These are phyloP conservation scores for Lysiphlebus fabarum DNA, from an alignment of 1,140 invertebrate genomes.

Conservation along the genomic window DNA sequence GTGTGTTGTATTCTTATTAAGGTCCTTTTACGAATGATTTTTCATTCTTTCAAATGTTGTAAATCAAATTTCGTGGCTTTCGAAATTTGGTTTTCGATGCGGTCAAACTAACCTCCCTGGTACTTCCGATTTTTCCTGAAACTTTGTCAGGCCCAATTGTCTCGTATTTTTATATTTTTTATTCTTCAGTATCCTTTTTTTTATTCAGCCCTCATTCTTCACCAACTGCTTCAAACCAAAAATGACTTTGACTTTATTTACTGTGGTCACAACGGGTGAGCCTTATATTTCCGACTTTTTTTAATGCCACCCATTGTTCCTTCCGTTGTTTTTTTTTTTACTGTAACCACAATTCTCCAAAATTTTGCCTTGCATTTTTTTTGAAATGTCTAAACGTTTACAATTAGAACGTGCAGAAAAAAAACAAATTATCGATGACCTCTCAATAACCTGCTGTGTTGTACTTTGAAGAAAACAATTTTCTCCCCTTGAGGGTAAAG, in stretches of 20 bases:
- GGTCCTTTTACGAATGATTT: not conserved
- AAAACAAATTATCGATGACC: no score
- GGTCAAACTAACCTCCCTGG: slow-evolving; percentile 9
- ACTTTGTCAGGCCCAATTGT: not conserved
- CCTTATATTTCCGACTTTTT: not conserved
- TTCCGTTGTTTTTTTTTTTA: no score
- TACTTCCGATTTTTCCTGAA: slow-evolving; percentile 7
- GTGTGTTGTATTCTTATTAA: not conserved
- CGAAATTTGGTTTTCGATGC: slow-evolving; percentile 9
- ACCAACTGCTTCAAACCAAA: not conserved
- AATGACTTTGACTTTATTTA: slow-evolving; percentile 20
- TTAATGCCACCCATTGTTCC: no score
- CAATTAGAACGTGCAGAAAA: no score
- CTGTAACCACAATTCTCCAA: no score
- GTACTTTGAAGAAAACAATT: slow-evolving; percentile 10
- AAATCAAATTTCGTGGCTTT: slow-evolving; percentile 21
- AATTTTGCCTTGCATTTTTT: no score
- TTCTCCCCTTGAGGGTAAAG: slow-evolving; percentile 6
- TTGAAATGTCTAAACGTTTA: no score
- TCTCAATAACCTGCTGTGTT: not conserved
- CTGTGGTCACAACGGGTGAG: slow-evolving; percentile 8
- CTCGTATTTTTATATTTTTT: not conserved
- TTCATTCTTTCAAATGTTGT: slow-evolving; percentile 1
- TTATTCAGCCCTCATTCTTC: not conserved
- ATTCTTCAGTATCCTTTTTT: slow-evolving; percentile 4